Evolutionary conservation across 2,888 invertebrate species (phyloP), one percentile per base, ranked within the genome.

Genomic region (Scaptodrosophila latifasciaeformis): DNA sequence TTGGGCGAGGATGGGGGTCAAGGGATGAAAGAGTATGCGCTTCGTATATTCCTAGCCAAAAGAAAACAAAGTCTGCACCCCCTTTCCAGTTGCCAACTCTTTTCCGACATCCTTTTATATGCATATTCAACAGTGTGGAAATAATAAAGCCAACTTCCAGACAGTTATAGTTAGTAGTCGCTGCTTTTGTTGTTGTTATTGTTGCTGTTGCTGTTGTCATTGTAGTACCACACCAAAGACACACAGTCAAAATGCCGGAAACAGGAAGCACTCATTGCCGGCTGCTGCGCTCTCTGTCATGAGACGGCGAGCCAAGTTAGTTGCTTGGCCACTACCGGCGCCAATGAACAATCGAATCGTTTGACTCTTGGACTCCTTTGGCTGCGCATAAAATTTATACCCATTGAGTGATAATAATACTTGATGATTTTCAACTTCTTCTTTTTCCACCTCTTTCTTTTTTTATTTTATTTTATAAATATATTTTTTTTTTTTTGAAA

Each of bases 121-220:
- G 70, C 67, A 75, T 69, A 75, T 71, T 75, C 78, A 75, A 78
- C 78, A 78, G 75, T 65, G 78, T 75, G 71, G 78, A 75, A 78
- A 75, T 75, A 78, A 75, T 75, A 75, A 75, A 75, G 75, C 78
- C 78, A 75, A 78, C 75, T 71, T 75, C 66, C 75, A 70, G 78
- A 77, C 78, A 75, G 64, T 70, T 65, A 69, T 70, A 76, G 72
- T 72, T 67, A 77, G 72, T 63, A n/a, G n/a, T n/a, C n/a, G n/a
- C n/a, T n/a, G n/a, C n/a, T n/a, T n/a, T n/a, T n/a, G n/a, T n/a
- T n/a, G n/a, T n/a, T n/a, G n/a, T n/a, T n/a, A n/a, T n/a, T n/a
- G n/a, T n/a, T n/a, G n/a, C n/a, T n/a, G n/a, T n/a, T n/a, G n/a
- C n/a, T n/a, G n/a, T n/a, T n/a, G n/a, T n/a, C n/a, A n/a, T n/a